These are phyloP conservation scores for Marcusenius ussheri DNA, from an alignment of 2,113 vertebrate genomes.

Conservation along the genomic window DNA sequence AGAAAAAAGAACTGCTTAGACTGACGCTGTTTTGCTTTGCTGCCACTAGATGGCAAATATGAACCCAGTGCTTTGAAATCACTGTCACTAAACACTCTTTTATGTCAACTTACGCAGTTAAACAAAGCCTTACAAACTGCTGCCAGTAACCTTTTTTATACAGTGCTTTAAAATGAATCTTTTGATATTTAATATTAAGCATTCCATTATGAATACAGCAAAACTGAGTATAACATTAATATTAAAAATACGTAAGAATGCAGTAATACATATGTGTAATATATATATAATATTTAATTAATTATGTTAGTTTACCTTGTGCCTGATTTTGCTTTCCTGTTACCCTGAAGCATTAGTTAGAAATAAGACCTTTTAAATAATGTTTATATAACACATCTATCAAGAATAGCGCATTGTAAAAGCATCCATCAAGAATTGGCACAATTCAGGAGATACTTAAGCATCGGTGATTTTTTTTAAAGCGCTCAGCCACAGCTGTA, in stretches of 20 bases:
- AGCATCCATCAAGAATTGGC: conserved; percentile 46
- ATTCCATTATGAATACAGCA: neutral
- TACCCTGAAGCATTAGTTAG: neutral
- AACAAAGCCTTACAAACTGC: neutral
- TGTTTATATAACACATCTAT: conserved; percentile 44
- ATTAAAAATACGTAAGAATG: neutral
- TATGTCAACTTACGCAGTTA: neutral
- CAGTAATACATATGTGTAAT: neutral
- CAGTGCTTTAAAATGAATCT: neutral
- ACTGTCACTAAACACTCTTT: neutral
- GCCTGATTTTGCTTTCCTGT: conserved; percentile 29
- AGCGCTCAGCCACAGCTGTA: conserved; percentile 49
- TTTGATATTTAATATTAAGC: neutral
- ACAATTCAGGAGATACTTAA: conserved; percentile 33
- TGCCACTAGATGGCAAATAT: conserved; percentile 10
- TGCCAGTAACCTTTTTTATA: neutral
- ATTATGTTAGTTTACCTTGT: neutral
- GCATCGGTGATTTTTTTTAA: conserved; percentile 46
- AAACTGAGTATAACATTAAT: neutral
- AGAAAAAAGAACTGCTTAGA: neutral
- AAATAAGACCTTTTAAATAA: neutral
- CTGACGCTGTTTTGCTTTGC: neutral
- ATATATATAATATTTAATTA: neutral
- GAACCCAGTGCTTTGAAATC: neutral
- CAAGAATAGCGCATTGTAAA: conserved; percentile 55